Evolutionary conservation across 2,888 invertebrate species (phyloP).

Genomic region (Parascotia fuliginaria): DNA sequence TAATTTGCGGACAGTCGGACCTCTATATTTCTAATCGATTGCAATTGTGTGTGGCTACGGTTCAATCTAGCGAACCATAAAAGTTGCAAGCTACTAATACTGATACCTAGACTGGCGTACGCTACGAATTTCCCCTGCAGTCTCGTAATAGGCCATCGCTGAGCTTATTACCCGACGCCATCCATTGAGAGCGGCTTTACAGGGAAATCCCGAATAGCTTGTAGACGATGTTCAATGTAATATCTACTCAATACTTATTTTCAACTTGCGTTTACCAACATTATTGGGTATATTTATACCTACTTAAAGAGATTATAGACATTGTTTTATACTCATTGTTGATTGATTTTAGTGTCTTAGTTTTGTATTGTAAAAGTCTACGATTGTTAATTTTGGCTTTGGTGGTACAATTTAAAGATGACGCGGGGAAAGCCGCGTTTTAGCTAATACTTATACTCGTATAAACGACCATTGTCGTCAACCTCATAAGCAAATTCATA

Average conservation of each 20-base stretch:
- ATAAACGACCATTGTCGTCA: too few relatives aligned
- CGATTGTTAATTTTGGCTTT: too few relatives aligned
- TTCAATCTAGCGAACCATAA: constrained; percentile 66
- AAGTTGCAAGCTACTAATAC: constrained; percentile 70
- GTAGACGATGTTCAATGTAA: constrained; percentile 72
- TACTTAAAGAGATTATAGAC: too few relatives aligned
- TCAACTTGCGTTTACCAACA: constrained; percentile 57
- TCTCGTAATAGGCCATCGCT: constrained; percentile 79
- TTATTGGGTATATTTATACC: constrained; percentile 43
- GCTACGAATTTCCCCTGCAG: constrained; percentile 76
- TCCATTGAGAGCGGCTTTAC: constrained; percentile 84
- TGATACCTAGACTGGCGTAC: constrained; percentile 60
- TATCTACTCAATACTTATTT: constrained; percentile 65
- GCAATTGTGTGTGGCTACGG: constrained; percentile 63
- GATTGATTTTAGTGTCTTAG: too few relatives aligned
- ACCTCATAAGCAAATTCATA: too few relatives aligned
- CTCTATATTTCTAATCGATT: constrained; percentile 73
- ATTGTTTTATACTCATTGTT: too few relatives aligned
- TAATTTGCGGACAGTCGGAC: constrained; percentile 67
- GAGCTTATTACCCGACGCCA: constrained; percentile 83
- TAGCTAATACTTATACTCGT: too few relatives aligned
- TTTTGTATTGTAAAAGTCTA: too few relatives aligned
- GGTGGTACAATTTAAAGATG: too few relatives aligned
- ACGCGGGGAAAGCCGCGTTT: too few relatives aligned
- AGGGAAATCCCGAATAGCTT: constrained; percentile 81